phyloP scores from a whole-genome alignment of 2,888 invertebrate genomes.

The Anodontia alba region DNA sequence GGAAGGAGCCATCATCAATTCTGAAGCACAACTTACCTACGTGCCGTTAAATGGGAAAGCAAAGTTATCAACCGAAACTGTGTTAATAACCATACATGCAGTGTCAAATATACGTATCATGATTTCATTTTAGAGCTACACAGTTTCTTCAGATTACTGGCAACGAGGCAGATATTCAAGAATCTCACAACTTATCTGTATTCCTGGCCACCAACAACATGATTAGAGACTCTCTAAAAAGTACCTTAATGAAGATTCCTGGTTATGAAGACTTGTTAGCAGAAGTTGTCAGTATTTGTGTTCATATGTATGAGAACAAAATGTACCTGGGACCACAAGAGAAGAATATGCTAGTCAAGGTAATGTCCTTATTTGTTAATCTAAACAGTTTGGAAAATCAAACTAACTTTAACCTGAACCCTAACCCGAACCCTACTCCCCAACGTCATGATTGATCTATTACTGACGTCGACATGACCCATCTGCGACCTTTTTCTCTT shows the following conservation, averaged over 20 bases:
- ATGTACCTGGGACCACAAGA: constrained; percentile 98
- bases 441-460: too few species aligned
- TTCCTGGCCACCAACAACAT: constrained; percentile 99
- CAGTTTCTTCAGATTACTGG: constrained; percentile 99
- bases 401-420: not conserved
- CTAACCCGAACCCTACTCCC: not conserved
- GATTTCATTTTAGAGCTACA: constrained; percentile 97
- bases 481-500: too few species aligned
- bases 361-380: constrained; percentile 87
- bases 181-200: constrained; percentile 99
- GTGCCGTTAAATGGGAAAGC: too few species aligned
- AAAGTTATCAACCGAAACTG: too few species aligned
- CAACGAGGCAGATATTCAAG: constrained; percentile 97
- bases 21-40: too few species aligned
- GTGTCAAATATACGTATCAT: too few species aligned
- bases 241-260: constrained; percentile 90
- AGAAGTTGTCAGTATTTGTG: constrained; percentile 98
- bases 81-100: too few species aligned
- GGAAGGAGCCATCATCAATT: too few species aligned
- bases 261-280: constrained; percentile 98
- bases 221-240: constrained; percentile 97
- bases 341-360: constrained; percentile 99
- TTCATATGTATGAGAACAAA: constrained; percentile 98
- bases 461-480: too few species aligned
- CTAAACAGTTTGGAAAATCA: not conserved